Conservation (phyloP, 2,797 vertebrate species). For the Emys orbicularis region DNA sequence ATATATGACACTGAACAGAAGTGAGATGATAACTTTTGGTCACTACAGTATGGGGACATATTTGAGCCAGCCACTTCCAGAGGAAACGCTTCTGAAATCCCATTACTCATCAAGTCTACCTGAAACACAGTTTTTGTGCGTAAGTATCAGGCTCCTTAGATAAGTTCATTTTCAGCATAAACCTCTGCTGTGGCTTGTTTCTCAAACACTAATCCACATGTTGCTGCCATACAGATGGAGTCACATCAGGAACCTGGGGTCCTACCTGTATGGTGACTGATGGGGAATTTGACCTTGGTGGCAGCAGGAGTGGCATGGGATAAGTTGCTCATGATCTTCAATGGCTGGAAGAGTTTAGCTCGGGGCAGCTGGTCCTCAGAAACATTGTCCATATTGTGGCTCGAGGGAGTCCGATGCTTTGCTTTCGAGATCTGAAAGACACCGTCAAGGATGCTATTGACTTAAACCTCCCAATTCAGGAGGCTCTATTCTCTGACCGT, state of each 20-base stretch:
- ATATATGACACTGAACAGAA: not conserved
- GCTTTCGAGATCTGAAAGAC: not conserved
- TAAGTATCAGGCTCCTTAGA: not conserved
- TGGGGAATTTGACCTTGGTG: slow-evolving; percentile 58
- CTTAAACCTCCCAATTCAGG: not conserved
- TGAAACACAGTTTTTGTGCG: not conserved
- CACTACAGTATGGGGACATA: not conserved
- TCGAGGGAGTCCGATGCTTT: not conserved
- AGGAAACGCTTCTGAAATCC: not conserved
- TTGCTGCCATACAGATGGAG: not conserved
- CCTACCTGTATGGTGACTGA: slow-evolving; percentile 57
- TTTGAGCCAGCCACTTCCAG: not conserved
- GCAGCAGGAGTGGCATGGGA: slow-evolving; percentile 13
- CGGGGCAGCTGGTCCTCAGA: not conserved
- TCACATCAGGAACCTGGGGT: not conserved
- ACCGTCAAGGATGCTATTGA: not conserved
- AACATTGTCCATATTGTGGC: not conserved
- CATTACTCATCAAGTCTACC: not conserved
- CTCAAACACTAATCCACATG: not conserved
- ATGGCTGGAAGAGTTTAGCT: not conserved
- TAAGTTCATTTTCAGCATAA: not conserved
- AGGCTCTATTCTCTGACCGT: not conserved
- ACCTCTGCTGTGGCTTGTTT: not conserved
- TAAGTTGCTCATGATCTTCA: slow-evolving; percentile 20
- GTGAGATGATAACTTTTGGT: not conserved